phyloP scores from a whole-genome alignment of 1,140 invertebrate genomes.

The Pseudoatta argentina region DNA sequence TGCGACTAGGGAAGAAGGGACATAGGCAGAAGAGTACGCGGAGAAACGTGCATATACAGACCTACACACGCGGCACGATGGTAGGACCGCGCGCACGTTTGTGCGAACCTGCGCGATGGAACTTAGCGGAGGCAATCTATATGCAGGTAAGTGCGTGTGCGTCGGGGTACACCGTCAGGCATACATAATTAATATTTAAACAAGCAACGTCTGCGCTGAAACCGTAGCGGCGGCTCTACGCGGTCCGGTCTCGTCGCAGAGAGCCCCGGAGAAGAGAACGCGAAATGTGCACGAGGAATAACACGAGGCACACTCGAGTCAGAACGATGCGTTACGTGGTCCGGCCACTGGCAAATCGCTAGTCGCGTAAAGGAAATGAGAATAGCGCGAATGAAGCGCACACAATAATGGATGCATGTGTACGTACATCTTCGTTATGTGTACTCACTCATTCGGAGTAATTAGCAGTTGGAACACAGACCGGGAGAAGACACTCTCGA shows the following conservation, averaged over 20 bases:
- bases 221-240: constrained; percentile 20
- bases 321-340: constrained; percentile 5
- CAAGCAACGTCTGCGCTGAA: constrained; percentile 71
- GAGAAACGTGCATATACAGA: background rate
- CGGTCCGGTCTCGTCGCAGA: background rate
- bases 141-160: constrained; percentile 80
- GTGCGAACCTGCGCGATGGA: constrained; percentile 48
- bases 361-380: constrained; percentile 27
- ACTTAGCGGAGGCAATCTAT: constrained; percentile 64
- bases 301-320: constrained; percentile 13
- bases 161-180: constrained; percentile 78
- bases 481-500: constrained; percentile 22
- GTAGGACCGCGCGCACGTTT: constrained; percentile 33
- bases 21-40: background rate
- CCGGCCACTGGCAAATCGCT: constrained; percentile 27
- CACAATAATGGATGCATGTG: constrained; percentile 8
- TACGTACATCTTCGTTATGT: background rate
- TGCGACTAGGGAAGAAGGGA: constrained; percentile 10
- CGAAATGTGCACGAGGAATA: background rate
- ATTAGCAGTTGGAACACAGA: constrained; percentile 22
- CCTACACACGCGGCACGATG: background rate
- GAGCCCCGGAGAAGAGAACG: background rate
- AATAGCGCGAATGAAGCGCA: background rate
- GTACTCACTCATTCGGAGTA: constrained; percentile 45
- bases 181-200: constrained; percentile 86